These are phyloP conservation scores for Eumaeus atala DNA, from an alignment of 1,140 invertebrate genomes.

Conservation along the genomic window DNA sequence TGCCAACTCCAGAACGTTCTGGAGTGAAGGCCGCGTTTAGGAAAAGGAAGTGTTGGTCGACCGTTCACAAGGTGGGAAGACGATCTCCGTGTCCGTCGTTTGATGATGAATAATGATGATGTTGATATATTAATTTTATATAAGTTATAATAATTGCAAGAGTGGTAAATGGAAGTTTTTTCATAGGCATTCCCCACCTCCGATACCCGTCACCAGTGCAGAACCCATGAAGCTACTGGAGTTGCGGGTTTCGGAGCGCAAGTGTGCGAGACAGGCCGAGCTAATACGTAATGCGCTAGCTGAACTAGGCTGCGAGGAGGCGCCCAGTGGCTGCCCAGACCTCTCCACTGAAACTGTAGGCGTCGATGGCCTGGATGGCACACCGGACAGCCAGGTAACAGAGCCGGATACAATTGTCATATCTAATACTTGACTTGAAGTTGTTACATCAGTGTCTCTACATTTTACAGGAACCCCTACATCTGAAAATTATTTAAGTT, in stretches of 20 bases:
- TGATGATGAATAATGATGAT: no score
- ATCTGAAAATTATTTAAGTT: no score
- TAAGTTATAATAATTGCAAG: not conserved
- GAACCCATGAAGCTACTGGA: constrained; percentile 61
- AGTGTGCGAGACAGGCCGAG: constrained; percentile 85
- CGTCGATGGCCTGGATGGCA: constrained; percentile 57
- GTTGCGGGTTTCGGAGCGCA: constrained; percentile 86
- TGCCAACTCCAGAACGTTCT: no score
- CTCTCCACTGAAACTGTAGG: constrained; percentile 62
- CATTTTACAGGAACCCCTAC: no score
- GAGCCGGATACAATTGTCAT: not conserved
- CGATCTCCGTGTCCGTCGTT: no score
- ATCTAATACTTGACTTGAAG: no score
- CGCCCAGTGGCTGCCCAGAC: constrained; percentile 87
- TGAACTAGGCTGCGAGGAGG: constrained; percentile 88
- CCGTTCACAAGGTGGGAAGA: no score
- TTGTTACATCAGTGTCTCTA: no score
- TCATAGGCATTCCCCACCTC: constrained; percentile 62
- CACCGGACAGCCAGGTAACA: constrained; percentile 62
- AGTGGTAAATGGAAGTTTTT: not conserved
- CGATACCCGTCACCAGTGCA: constrained; percentile 47
- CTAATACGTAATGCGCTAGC: constrained; percentile 88
- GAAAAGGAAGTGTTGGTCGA: no score
- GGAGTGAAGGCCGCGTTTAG: no score
- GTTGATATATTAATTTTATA: no score